These are phyloP conservation scores for Limnephilus marmoratus DNA, from an alignment of 2,888 invertebrate genomes.

Conservation along the genomic window DNA sequence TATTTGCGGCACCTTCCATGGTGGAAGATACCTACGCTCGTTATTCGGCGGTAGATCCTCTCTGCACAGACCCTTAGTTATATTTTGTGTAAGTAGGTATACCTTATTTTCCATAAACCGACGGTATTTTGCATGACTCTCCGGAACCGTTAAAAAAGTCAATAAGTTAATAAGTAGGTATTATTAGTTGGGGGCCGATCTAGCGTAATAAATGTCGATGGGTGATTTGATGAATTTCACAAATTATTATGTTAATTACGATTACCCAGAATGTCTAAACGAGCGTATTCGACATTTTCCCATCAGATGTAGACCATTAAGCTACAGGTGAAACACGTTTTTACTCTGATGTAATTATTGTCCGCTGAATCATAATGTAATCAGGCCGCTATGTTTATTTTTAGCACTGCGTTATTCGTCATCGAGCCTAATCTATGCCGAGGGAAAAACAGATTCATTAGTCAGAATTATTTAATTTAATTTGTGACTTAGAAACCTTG, in stretches of 20 bases:
- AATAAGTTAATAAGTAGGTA: no score
- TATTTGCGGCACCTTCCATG: no score
- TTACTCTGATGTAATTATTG: background rate
- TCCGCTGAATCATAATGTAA: background rate
- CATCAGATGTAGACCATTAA: conserved; percentile 44
- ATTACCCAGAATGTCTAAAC: conserved; percentile 18
- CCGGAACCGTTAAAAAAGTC: no score
- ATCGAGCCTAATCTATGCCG: background rate
- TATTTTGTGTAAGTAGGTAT: no score
- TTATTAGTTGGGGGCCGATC: background rate
- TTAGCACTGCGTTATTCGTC: background rate
- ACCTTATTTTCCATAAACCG: no score
- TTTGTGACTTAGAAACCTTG: background rate
- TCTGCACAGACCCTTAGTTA: no score
- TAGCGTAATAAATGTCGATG: background rate
- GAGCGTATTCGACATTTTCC: conserved; percentile 36
- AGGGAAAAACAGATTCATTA: background rate
- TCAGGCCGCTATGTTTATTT: background rate
- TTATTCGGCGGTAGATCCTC: no score
- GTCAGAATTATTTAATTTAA: background rate
- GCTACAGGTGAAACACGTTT: background rate
- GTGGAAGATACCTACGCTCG: no score
- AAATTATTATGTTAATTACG: conserved; percentile 42
- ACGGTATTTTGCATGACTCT: no score
- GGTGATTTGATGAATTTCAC: conserved; percentile 30